Evolutionary conservation across 1,140 invertebrate genomes (phyloP).

Genomic region (Aphaenogaster ashmeadi): DNA sequence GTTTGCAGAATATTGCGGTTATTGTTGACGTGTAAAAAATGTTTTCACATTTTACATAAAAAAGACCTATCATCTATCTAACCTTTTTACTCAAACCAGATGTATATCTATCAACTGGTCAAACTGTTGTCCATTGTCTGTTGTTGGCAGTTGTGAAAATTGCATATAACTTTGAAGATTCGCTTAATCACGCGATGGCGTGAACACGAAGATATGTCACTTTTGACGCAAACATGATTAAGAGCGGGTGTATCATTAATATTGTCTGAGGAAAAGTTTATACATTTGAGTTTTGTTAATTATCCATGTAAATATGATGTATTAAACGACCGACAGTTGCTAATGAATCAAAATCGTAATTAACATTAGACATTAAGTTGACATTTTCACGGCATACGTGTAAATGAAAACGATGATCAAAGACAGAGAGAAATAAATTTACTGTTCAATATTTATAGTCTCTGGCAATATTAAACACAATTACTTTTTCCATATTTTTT

Average conservation of each 20-base stretch:
- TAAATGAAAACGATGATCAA: neutral
- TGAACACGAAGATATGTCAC: constrained; percentile 31
- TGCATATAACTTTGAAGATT: constrained; percentile 46
- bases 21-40: constrained; percentile 35
- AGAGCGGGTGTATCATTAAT: constrained; percentile 50
- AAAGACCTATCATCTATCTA: constrained; percentile 10
- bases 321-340: neutral
- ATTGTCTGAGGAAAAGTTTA: constrained; percentile 35
- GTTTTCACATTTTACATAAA: constrained; percentile 52
- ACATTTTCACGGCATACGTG: neutral
- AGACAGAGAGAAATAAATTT: neutral
- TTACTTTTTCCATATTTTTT: no score
- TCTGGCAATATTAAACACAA: no score
- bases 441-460: neutral
- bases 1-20: constrained; percentile 47
- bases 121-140: neutral
- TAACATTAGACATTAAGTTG: constrained; percentile 30
- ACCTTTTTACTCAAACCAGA: neutral
- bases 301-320: constrained; percentile 14
- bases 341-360: constrained; percentile 9
- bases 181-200: constrained; percentile 44
- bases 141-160: constrained; percentile 26
- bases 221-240: constrained; percentile 41
- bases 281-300: constrained; percentile 29
- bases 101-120: constrained; percentile 21